Evolutionary conservation across 2,888 invertebrate genomes (phyloP), one percentile per base, ranked within the genome.

Genomic region (Dendrolimus houi): DNA sequence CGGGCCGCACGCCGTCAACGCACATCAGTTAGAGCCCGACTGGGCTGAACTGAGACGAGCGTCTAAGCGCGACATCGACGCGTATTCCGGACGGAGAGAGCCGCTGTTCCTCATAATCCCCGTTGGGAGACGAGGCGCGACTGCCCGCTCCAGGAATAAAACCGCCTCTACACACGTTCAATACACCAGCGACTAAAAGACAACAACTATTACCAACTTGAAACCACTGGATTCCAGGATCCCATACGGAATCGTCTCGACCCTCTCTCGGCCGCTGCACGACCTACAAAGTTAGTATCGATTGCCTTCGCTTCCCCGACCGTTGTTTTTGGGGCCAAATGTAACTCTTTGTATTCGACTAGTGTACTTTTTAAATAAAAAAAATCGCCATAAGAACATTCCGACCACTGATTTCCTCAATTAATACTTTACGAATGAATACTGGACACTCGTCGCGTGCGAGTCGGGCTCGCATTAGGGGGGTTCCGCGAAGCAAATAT

Each of bases 21-120:
- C 69, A 58, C 72, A 55, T 56, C 76, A 71, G 83, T 81, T 83
- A 83, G 82, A 83, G 78, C 83, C 79, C 65, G 57, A 55, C 55
- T 47, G 69, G 81, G 83, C 76, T 83, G 82, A 83, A 75, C 82
- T 79, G 80, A 64, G 61, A 58, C 65, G 67, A 66, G 68, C 71
- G 68, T 63, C 55, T 17, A 60, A 53, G 55, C 55, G 56, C 61
- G 56, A 60, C 55, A 52, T 42, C 57, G 42, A 9, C 14, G n/a
- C 63, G 9, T 53, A 40, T 42, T 52, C 57, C 57, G 56, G 61
- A 60, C 58, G 55, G 59, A 57, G 63, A 62, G 63, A 62, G 41
- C 61, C 69, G 70, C 64, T 70, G 61, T 66, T 63, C 62, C 57
- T 61, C 41, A 65, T 65, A 72, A 70, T 70, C 75, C 75, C 71